phyloP scores from a whole-genome alignment of 2,797 vertebrate genomes.

The Coilia nasus region DNA sequence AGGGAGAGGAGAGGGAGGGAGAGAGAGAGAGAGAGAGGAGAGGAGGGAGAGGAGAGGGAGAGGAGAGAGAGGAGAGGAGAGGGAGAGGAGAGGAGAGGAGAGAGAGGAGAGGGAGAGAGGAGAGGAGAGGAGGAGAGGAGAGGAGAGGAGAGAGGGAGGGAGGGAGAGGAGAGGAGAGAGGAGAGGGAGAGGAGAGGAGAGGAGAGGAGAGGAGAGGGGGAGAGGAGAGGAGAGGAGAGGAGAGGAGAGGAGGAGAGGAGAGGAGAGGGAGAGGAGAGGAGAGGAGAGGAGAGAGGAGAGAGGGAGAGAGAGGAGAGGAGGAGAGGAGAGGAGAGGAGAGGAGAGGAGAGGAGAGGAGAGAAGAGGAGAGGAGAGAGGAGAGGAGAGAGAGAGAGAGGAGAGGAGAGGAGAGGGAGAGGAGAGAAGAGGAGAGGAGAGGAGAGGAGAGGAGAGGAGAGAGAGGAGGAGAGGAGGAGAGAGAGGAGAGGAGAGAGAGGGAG shows the following conservation, averaged over 20 bases:
- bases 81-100: constrained; percentile 2
- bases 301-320: constrained; percentile 10
- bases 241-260: constrained; percentile 12
- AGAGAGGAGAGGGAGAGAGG: constrained; percentile 13
- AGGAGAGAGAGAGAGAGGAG: constrained; percentile 63
- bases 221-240: no score
- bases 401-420: neutral
- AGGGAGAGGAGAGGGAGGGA: neutral
- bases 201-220: neutral
- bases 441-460: constrained; percentile 55
- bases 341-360: constrained; percentile 46
- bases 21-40: constrained; percentile 17
- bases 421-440: constrained; percentile 49
- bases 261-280: neutral
- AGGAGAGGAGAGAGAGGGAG: no score
- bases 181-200: neutral
- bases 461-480: no score
- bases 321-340: constrained; percentile 33
- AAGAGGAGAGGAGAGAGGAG: constrained; percentile 49
- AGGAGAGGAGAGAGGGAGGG: neutral
- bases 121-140: neutral
- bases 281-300: constrained; percentile 20
- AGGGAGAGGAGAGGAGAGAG: neutral
- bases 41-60: constrained; percentile 38
- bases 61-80: constrained; percentile 34